Conservation (phyloP, 2,797 vertebrate species). For the Sebastes oblongus region DNA sequence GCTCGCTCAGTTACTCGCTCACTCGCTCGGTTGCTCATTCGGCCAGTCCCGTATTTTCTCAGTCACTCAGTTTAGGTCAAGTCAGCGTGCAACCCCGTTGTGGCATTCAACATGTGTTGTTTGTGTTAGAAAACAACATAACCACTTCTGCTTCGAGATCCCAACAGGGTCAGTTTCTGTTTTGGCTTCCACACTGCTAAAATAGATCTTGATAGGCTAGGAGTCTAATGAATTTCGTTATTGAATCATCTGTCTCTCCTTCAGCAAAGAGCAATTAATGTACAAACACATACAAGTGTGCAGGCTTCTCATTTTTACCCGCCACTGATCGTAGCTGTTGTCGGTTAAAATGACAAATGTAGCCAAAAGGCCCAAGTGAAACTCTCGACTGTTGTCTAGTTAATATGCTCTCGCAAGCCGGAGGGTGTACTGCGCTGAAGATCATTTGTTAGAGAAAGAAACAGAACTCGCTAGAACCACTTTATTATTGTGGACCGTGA, state of each 20-base stretch:
- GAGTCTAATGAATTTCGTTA: neutral
- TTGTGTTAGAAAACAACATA: neutral
- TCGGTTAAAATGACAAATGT: neutral
- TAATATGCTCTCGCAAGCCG: neutral
- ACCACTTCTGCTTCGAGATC: too few relatives aligned
- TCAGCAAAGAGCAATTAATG: neutral
- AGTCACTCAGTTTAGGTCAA: neutral
- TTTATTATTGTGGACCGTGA: neutral
- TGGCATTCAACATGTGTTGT: neutral
- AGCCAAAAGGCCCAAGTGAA: constrained; percentile 4
- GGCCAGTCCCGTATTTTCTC: neutral
- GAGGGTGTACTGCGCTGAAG: neutral
- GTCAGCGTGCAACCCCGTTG: neutral
- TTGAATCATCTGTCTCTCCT: neutral
- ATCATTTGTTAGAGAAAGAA: neutral
- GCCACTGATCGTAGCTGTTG: neutral
- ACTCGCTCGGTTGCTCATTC: neutral
- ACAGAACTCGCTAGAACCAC: neutral
- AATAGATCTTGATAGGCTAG: neutral
- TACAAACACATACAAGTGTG: neutral
- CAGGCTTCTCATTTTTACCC: neutral
- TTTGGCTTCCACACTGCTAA: neutral
- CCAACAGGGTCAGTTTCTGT: neutral
- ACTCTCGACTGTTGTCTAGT: neutral
- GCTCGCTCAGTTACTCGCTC: neutral